Evolutionary conservation across 2,888 invertebrate species (phyloP).

Genomic region (Agrotis segetum): DNA sequence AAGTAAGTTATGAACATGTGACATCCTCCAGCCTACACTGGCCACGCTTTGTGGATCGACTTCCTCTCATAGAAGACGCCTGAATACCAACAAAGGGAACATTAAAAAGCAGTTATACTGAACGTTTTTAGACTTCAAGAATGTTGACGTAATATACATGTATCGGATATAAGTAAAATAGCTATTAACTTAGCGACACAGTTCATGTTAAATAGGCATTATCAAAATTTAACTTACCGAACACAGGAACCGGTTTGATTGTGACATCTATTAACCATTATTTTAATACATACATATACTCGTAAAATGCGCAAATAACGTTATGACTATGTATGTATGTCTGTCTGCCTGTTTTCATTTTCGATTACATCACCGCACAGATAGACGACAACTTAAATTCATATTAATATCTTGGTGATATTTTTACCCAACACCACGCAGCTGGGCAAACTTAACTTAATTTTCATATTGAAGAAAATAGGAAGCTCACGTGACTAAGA

Average conservation of each 20-base stretch:
- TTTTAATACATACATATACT: neutral
- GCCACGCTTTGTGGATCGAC: neutral
- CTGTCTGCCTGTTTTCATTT: neutral
- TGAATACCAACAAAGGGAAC: neutral
- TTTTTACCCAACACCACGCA: no score
- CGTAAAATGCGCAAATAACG: neutral
- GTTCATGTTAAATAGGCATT: neutral
- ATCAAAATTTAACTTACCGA: neutral
- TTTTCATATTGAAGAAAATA: no score
- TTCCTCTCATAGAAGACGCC: neutral
- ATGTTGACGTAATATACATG: neutral
- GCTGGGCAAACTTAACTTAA: no score
- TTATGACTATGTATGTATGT: neutral
- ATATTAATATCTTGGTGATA: neutral
- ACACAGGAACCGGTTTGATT: neutral
- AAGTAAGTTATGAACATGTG: slow-evolving; percentile 68
- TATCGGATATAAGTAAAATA: neutral
- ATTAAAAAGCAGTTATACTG: no score
- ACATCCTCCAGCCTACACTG: no score
- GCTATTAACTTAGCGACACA: neutral
- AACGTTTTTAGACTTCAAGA: neutral
- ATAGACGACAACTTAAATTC: neutral
- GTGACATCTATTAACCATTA: neutral
- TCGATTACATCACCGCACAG: neutral
- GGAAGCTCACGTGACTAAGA: no score